A percentile compares a stretch with the other conserved stretches of the same genome.
phyloP scores from a whole-genome alignment of 2,113 vertebrate genomes.

The Poeciliopsis occidentalis region DNA sequence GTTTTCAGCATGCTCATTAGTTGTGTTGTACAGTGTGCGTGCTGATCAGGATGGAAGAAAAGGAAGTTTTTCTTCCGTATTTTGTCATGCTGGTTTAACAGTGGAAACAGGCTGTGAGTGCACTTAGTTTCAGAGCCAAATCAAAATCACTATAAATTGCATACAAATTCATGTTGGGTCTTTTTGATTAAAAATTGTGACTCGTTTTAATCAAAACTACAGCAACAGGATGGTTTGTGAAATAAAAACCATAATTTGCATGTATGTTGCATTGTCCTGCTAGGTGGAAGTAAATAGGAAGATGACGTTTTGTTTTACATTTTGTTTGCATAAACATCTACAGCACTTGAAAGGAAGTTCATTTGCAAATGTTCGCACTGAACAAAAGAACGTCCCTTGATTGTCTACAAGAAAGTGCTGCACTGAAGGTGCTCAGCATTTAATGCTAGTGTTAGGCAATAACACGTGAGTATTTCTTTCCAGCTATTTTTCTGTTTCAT shows the following conservation, averaged over 20 bases:
- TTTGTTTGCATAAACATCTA: too few relatives aligned
- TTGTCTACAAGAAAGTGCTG: not conserved
- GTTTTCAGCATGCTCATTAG: not conserved
- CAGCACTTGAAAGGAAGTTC: too few relatives aligned
- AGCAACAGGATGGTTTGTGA: not conserved
- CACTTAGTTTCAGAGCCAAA: not conserved
- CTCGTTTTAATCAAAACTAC: not conserved
- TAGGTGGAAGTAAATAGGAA: too few relatives aligned
- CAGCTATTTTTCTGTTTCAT: not conserved
- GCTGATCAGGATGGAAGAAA: not conserved
- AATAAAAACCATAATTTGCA: not conserved
- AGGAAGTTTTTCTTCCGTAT: not conserved
- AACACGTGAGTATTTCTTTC: not conserved
- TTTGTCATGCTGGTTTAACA: not conserved
- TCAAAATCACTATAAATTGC: not conserved
- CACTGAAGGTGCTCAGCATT: not conserved
- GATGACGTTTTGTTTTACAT: too few relatives aligned
- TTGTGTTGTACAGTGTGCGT: not conserved
- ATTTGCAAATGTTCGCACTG: not conserved
- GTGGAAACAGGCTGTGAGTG: not conserved
- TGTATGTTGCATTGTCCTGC: too few relatives aligned
- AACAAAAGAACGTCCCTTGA: not conserved
- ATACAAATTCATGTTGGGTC: not conserved
- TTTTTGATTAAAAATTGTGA: not conserved
- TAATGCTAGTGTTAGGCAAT: not conserved